phyloP scores from a whole-genome alignment of 2,888 invertebrate species.

The Agelastica alni region DNA sequence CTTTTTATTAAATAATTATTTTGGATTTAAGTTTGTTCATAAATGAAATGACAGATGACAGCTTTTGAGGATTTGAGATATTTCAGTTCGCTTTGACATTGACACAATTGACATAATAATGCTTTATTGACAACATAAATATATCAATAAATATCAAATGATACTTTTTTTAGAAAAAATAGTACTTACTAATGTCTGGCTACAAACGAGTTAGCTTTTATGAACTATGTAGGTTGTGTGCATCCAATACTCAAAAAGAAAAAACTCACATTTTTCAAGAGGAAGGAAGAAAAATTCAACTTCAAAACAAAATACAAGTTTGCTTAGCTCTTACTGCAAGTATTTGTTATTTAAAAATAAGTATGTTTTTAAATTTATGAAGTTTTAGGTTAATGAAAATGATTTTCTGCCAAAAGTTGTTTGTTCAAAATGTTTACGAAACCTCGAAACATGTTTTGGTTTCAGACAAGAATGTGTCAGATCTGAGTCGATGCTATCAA shows the following conservation, averaged over 20 bases:
- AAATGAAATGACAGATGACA: too few relatives aligned
- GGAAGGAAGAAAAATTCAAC: constrained; percentile 67
- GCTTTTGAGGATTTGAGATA: too few relatives aligned
- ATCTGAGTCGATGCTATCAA: constrained; percentile 69
- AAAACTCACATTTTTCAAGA: constrained; percentile 70
- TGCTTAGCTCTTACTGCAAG: constrained; percentile 67
- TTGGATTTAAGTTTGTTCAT: too few relatives aligned
- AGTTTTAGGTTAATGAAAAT: constrained; percentile 65
- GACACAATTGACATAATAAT: too few relatives aligned
- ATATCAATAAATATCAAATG: constrained; percentile 28
- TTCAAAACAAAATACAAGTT: constrained; percentile 68
- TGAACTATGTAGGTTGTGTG: constrained; percentile 72
- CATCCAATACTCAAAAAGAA: constrained; percentile 67
- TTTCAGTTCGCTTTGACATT: too few relatives aligned
- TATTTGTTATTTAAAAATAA: constrained; percentile 13
- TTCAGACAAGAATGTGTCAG: constrained; percentile 68
- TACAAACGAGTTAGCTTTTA: constrained; percentile 73
- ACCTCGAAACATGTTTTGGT: constrained; percentile 65
- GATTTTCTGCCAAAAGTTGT: constrained; percentile 72
- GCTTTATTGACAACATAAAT: constrained; percentile 25
- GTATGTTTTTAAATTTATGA: constrained; percentile 3
- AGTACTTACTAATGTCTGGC: constrained; percentile 61
- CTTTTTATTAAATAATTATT: too few relatives aligned
- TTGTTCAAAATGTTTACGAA: constrained; percentile 66
- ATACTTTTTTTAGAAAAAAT: constrained; percentile 18